Base-by-base conservation (phyloP, 37 sponge, comb jelly and placozoan species). In the Aphrocallistes beatrix region DNA sequence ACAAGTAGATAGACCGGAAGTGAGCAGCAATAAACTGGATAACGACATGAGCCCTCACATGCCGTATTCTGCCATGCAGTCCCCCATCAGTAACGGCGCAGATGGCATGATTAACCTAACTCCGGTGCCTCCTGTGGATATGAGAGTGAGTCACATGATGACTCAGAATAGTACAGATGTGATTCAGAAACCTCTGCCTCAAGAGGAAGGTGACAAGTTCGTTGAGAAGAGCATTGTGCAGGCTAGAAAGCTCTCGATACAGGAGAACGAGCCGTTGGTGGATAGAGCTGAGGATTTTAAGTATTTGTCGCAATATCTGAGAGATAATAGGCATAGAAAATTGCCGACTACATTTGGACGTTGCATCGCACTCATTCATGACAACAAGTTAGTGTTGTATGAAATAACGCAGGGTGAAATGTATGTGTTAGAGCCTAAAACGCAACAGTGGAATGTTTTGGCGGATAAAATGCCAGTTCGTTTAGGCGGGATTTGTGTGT, bases 241-340 rank as follows among this genome's bases (percentile, higher is more conserved):
- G 75, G 34, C 34, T 13, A 3, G 75, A 13, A 60, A 30, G 21
- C 25, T 60, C 1, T 60, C 75, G 10, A 30, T 6, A 60, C 75
- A 60, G 75, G 75, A 60, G 75, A 19, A 3, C 3, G 75, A 60
- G 6, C 8, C 25, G 25, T 19, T 60, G 34, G 75, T 60, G 10
- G 34, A 60, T 28, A 28, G n/a, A 13, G 75, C 21, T 32, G 75
- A 60, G 34, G 75, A 60, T 60, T 60, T 60, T 30, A 60, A 32
- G n/a, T 60, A 60, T 60, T 60, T 60, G n/a, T 60, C 75, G 34
- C 75, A 60, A 60, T 60, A 60, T 60, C 75, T 60, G 34, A 60
- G 75, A 60, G 75, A 60, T 60, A 60, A 60, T 60, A 60, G 75
- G n/a, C 75, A 60, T 60, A 60, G 75, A 13, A 60, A 60, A 60